phyloP scores from a whole-genome alignment of 2,113 vertebrate genomes.

The Etheostoma spectabile region DNA sequence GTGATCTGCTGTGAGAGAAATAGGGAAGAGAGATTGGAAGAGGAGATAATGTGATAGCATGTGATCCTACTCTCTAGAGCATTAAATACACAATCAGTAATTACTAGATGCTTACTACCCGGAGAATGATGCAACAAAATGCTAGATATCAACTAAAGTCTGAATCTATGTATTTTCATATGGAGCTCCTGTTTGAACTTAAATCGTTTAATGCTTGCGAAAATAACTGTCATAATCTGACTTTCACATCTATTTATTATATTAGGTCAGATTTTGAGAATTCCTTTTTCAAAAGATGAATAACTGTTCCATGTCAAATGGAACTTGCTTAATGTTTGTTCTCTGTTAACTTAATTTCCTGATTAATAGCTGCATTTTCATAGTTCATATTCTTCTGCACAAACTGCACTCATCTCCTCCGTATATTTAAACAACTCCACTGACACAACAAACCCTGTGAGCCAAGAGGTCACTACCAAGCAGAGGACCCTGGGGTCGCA shows the following conservation, averaged over 20 bases:
- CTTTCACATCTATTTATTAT: background rate
- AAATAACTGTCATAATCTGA: background rate
- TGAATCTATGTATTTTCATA: background rate
- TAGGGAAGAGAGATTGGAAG: slow-evolving; percentile 1
- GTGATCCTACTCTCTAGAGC: slow-evolving; percentile 11
- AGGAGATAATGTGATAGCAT: slow-evolving; percentile 38
- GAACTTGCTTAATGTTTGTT: background rate
- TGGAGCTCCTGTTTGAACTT: background rate
- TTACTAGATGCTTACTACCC: background rate
- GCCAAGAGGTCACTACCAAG: slow-evolving; percentile 53
- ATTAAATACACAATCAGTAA: slow-evolving; percentile 22
- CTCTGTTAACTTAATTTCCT: slow-evolving; percentile 17
- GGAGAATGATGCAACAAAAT: background rate
- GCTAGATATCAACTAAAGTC: background rate
- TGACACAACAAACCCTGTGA: slow-evolving; percentile 30
- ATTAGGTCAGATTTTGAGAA: background rate
- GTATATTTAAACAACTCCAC: slow-evolving; percentile 54
- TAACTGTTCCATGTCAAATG: slow-evolving; percentile 3
- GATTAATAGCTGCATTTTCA: slow-evolving; percentile 36
- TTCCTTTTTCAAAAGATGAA: background rate
- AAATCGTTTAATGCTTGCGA: background rate
- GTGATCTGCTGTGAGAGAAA: slow-evolving; percentile 29
- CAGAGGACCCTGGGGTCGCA: slow-evolving; percentile 65
- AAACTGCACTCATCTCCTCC: slow-evolving; percentile 9
- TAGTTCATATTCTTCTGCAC: slow-evolving; percentile 24